Percentiles rank a stretch among this genome's conserved stretches.
phyloP scores from a whole-genome alignment of 2,888 invertebrate species.

The Zaprionus obscuricornis region DNA sequence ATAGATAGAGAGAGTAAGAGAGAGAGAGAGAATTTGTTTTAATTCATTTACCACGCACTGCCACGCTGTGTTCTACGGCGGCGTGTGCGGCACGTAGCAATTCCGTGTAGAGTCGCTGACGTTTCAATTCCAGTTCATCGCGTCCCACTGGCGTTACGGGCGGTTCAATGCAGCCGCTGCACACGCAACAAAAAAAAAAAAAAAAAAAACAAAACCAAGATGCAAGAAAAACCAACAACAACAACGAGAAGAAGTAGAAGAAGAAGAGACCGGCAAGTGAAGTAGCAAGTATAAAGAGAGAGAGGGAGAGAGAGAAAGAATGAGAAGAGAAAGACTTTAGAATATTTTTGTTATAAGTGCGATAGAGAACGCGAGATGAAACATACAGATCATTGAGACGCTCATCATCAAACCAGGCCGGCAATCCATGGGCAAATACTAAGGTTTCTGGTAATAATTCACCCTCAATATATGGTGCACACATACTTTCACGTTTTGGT shows the following conservation, averaged over 20 bases:
- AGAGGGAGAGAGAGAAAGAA: background rate
- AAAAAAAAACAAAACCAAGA: slow-evolving; percentile 23
- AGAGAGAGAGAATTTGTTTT: slow-evolving; percentile 14
- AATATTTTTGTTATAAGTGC: too few relatives aligned
- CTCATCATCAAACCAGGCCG: slow-evolving; percentile 84
- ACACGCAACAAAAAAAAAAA: slow-evolving; percentile 26
- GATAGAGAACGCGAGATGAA: slow-evolving; percentile 41
- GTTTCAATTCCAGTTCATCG: slow-evolving; percentile 90
- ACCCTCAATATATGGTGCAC: slow-evolving; percentile 84
- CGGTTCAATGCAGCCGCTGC: slow-evolving; percentile 83
- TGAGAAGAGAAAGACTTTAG: background rate
- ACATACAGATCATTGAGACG: slow-evolving; percentile 82
- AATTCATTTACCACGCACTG: slow-evolving; percentile 65
- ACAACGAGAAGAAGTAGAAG: slow-evolving; percentile 1
- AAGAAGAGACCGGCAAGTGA: too few relatives aligned
- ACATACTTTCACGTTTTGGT: slow-evolving; percentile 84
- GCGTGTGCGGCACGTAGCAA: slow-evolving; percentile 89
- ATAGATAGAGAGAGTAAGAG: slow-evolving; percentile 3
- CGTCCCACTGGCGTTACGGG: slow-evolving; percentile 91
- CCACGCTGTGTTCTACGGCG: slow-evolving; percentile 89
- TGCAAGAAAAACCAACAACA: background rate
- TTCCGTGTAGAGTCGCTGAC: slow-evolving; percentile 91
- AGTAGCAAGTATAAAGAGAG: slow-evolving; percentile 8
- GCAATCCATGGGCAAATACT: slow-evolving; percentile 80
- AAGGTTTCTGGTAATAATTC: slow-evolving; percentile 65